Percentiles rank a stretch among this genome's conserved stretches.
Conservation (phyloP, 2,797 vertebrate genomes). For the Choloepus didactylus region DNA sequence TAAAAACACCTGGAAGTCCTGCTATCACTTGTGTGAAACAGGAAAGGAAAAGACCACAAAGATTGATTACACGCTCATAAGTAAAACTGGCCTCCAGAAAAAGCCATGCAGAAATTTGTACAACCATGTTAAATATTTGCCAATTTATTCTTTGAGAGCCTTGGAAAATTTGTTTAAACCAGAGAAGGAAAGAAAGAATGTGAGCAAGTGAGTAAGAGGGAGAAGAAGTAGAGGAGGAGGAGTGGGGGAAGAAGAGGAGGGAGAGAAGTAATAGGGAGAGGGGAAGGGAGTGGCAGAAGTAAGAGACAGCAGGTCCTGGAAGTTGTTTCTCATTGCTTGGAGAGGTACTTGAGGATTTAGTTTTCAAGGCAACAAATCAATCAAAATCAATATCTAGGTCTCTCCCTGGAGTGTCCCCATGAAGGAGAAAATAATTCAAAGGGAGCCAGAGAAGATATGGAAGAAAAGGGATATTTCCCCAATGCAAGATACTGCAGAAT, state of each 20-base stretch:
- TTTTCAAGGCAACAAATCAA: slow-evolving; percentile 61
- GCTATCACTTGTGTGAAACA: slow-evolving; percentile 32
- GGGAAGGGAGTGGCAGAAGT: neutral
- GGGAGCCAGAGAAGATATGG: neutral
- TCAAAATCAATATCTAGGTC: slow-evolving; percentile 63
- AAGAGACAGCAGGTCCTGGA: neutral
- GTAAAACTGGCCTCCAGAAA: slow-evolving; percentile 38
- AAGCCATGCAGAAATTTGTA: neutral
- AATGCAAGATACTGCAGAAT: neutral
- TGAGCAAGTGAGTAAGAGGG: too few relatives aligned
- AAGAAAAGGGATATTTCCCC: slow-evolving; percentile 50
- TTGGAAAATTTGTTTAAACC: slow-evolving; percentile 34
- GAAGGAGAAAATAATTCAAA: slow-evolving; percentile 75
- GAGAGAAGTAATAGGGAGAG: too few relatives aligned
- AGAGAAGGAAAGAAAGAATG: neutral
- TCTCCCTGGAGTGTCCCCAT: slow-evolving; percentile 63
- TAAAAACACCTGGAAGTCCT: slow-evolving; percentile 55
- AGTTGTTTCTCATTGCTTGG: slow-evolving; percentile 10
- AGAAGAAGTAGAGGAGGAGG: accelerated
- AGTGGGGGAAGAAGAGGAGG: too few relatives aligned
- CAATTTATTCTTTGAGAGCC: slow-evolving; percentile 21
- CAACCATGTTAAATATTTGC: neutral
- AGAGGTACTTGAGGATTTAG: neutral
- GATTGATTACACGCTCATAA: neutral
- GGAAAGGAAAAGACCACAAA: slow-evolving; percentile 8